These are phyloP conservation scores for Silurus aristotelis DNA, from an alignment of 2,797 vertebrate genomes.

Conservation along the genomic window DNA sequence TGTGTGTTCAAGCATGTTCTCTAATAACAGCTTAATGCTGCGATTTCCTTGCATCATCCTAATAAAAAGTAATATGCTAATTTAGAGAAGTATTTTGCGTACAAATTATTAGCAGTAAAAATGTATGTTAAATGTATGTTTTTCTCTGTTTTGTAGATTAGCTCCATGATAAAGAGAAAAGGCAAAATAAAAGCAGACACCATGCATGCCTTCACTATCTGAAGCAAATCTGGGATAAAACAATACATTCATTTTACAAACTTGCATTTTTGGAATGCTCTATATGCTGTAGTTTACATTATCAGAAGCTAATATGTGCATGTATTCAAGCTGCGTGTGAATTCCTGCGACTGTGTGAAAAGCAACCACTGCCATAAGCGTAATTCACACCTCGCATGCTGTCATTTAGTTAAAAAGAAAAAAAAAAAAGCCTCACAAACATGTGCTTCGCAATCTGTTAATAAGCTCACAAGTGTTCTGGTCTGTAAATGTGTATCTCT, in stretches of 20 bases:
- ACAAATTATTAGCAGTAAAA: too few relatives aligned
- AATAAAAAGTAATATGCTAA: not conserved
- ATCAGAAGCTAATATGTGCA: slow-evolving; percentile 2
- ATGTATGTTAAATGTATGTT: not conserved
- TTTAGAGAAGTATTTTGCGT: not conserved
- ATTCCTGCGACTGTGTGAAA: slow-evolving; percentile 22
- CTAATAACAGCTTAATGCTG: too few relatives aligned
- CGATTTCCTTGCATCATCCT: not conserved
- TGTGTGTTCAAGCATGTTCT: not conserved
- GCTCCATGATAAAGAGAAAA: not conserved
- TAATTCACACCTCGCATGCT: slow-evolving; percentile 34
- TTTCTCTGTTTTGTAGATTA: not conserved
- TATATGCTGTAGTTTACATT: not conserved
- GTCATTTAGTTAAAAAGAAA: not conserved
- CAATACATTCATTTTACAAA: not conserved
- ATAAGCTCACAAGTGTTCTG: slow-evolving; percentile 27
- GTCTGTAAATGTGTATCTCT: slow-evolving; percentile 15
- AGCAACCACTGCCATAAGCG: slow-evolving; percentile 18
- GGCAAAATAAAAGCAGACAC: not conserved
- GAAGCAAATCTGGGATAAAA: not conserved
- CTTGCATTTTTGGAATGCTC: not conserved
- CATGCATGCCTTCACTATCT: not conserved
- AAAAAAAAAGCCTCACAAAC: slow-evolving; percentile 1
- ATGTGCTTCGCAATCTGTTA: slow-evolving; percentile 41
- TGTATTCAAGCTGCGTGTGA: slow-evolving; percentile 28